A percentile compares a stretch with the other conserved stretches of the same genome.
Evolutionary conservation across 2,888 invertebrate species (phyloP).

Genomic region (Isotomurus palustris): DNA sequence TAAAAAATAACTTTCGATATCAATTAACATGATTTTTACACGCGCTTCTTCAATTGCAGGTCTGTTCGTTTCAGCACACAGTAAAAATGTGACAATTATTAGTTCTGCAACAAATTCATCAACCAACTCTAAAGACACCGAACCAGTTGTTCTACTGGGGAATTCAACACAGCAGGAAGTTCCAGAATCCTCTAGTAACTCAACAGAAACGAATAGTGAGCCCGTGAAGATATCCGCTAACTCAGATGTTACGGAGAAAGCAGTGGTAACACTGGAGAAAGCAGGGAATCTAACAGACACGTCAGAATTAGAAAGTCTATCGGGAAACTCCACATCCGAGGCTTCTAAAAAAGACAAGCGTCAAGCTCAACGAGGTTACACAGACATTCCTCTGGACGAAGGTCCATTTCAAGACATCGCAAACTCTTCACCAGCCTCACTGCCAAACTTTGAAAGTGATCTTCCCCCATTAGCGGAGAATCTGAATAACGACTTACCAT

Average conservation of each 20-base stretch:
- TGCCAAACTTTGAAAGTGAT: constrained; percentile 32
- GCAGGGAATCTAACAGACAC: too few relatives aligned
- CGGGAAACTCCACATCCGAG: neutral
- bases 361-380: constrained; percentile 40
- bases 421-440: constrained; percentile 32
- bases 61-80: neutral
- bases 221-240: too few relatives aligned
- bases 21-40: neutral
- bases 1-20: neutral
- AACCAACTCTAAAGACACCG: neutral
- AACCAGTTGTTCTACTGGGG: too few relatives aligned
- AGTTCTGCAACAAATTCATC: neutral
- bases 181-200: neutral
- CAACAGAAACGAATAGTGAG: too few relatives aligned
- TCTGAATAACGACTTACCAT: constrained; percentile 9
- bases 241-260: too few relatives aligned
- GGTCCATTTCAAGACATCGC: constrained; percentile 29
- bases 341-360: constrained; percentile 37
- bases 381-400: constrained; percentile 40
- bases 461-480: constrained; percentile 28
- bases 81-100: neutral
- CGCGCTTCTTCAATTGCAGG: too few relatives aligned
- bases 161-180: too few relatives aligned
- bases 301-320: neutral
- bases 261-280: neutral